Percentiles rank a stretch among this genome's conserved stretches.
phyloP scores from a whole-genome alignment of 35 echinoderm and acorn worm species.

The Acanthaster planci region DNA sequence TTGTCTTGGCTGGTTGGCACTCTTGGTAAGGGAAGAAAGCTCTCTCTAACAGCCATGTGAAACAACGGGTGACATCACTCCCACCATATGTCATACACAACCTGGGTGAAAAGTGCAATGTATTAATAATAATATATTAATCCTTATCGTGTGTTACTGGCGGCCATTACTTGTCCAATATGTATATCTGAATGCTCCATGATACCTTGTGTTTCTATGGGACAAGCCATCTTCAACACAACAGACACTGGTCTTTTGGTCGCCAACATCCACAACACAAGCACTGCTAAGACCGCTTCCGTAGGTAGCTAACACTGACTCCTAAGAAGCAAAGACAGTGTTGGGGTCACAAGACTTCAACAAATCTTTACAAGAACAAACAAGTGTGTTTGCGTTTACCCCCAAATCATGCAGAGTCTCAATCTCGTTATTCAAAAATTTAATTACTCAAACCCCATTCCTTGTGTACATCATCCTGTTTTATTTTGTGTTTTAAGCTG shows the following conservation, averaged over 20 bases:
- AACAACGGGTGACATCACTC: constrained; percentile 80
- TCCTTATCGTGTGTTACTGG: too few relatives aligned
- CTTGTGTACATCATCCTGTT: too few relatives aligned
- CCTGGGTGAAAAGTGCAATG: constrained; percentile 32
- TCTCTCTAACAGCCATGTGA: constrained; percentile 87
- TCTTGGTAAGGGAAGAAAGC: constrained; percentile 84
- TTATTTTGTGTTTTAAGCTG: too few relatives aligned
- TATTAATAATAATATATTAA: too few relatives aligned
- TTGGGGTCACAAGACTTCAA: too few relatives aligned
- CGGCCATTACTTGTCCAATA: too few relatives aligned
- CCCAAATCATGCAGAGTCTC: too few relatives aligned
- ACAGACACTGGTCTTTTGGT: constrained; percentile 91
- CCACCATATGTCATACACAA: constrained; percentile 90
- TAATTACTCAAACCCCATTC: too few relatives aligned
- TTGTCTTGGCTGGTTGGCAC: constrained; percentile 76
- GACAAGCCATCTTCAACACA: constrained; percentile 99
- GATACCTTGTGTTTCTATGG: constrained; percentile 91
- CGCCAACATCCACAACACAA: constrained; percentile 98
- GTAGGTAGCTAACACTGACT: constrained; percentile 90
- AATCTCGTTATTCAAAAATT: too few relatives aligned
- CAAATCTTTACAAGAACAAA: too few relatives aligned
- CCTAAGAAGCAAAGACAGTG: constrained; percentile 32
- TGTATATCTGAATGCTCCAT: background rate
- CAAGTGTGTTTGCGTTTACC: too few relatives aligned
- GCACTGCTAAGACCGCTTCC: constrained; percentile 91